These are phyloP conservation scores for Empis livida DNA, from an alignment of 2,888 invertebrate genomes.

Conservation along the genomic window DNA sequence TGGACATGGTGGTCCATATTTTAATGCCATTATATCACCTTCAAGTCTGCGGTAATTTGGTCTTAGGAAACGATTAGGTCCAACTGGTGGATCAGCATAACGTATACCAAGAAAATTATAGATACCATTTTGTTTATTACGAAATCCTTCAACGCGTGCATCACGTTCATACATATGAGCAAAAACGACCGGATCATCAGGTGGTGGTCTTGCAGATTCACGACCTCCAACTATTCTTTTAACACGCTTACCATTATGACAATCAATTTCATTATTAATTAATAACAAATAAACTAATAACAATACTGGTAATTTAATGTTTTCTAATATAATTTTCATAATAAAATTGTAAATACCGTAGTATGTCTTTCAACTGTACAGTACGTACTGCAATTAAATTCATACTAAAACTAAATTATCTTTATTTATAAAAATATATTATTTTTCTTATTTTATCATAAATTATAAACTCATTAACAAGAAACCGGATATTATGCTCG, in stretches of 20 bases:
- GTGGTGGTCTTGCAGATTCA: constrained; percentile 50
- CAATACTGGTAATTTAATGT: no score
- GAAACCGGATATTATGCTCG: no score
- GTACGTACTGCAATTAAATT: no score
- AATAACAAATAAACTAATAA: no score
- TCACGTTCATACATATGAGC: constrained; percentile 47
- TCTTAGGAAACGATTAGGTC: constrained; percentile 44
- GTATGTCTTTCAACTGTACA: no score
- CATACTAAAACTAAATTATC: no score
- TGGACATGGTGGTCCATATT: constrained; percentile 45
- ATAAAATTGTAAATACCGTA: no score
- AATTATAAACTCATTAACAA: no score
- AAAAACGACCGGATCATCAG: constrained; percentile 58
- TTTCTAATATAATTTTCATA: no score
- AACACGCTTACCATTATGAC: constrained; percentile 14
- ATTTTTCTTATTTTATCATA: no score
- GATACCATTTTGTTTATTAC: constrained; percentile 45
- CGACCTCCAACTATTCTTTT: constrained; percentile 53
- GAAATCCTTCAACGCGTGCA: constrained; percentile 49
- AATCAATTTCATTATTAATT: no score
- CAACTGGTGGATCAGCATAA: constrained; percentile 48
- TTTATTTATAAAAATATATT: no score
- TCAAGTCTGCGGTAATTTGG: constrained; percentile 37
- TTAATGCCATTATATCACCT: constrained; percentile 46
- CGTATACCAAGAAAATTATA: constrained; percentile 63